Conservation (phyloP, 2,113 vertebrate species). For the Sula dactylatra region DNA sequence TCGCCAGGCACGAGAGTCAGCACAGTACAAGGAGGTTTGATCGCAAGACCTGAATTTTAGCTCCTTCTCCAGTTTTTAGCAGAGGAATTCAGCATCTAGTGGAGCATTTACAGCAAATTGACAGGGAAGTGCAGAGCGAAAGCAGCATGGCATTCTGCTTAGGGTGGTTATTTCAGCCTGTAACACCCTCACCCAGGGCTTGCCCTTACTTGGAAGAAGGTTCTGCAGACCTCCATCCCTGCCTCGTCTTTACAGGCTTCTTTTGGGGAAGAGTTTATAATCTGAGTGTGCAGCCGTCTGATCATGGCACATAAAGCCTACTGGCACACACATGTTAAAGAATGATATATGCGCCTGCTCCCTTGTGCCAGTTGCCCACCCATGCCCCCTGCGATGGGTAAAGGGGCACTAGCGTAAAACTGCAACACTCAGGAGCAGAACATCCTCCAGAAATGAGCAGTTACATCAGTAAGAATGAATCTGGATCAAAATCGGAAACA, state of each 20-base stretch:
- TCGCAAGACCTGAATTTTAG: neutral
- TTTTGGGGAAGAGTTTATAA: neutral
- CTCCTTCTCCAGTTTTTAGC: neutral
- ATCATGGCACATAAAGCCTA: rapidly evolving
- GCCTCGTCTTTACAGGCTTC: neutral
- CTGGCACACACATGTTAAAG: neutral
- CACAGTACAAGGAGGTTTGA: rapidly evolving
- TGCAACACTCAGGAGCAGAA: neutral
- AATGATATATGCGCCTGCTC: neutral
- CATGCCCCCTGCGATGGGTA: rapidly evolving
- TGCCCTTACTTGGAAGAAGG: neutral
- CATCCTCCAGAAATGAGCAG: neutral
- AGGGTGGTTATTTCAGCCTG: neutral
- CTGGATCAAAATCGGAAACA: neutral
- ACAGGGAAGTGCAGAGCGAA: neutral
- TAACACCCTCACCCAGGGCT: neutral
- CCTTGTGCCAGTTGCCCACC: neutral
- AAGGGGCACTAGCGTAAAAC: neutral
- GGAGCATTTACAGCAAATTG: neutral
- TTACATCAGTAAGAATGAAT: neutral
- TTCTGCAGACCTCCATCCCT: neutral
- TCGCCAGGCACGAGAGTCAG: neutral
- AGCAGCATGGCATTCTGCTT: rapidly evolving
- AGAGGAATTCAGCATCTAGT: neutral
- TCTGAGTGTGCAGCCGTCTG: neutral